phyloP scores from a whole-genome alignment of 2,113 vertebrate species.

The Alethe castanea region DNA sequence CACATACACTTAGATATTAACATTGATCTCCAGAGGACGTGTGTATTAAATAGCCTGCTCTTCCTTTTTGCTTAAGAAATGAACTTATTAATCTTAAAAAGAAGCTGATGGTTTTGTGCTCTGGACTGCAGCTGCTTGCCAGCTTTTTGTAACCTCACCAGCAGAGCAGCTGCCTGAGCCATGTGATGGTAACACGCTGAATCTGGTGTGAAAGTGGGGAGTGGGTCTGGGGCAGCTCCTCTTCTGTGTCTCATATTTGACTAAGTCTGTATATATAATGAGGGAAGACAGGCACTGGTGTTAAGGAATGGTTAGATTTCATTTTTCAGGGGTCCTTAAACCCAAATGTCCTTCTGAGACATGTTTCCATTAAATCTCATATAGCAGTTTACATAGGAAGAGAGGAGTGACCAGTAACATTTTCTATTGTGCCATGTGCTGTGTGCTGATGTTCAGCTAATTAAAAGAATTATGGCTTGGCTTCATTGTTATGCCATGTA shows the following conservation, averaged over 20 bases:
- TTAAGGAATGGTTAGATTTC: background rate
- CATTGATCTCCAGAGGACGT: slow-evolving; percentile 42
- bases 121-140: background rate
- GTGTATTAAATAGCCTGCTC: slow-evolving; percentile 17
- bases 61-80: slow-evolving; percentile 29
- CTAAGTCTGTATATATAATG: background rate
- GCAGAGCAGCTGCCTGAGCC: background rate
- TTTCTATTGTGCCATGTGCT: background rate
- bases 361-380: background rate
- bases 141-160: background rate
- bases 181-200: background rate
- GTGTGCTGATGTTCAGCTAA: slow-evolving; percentile 30
- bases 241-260: background rate
- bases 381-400: background rate
- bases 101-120: background rate
- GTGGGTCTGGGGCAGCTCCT: background rate
- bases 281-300: background rate
- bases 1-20: background rate
- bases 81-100: slow-evolving; percentile 28
- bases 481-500: slow-evolving; percentile 26
- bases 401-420: background rate
- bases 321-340: background rate
- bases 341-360: background rate
- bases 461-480: slow-evolving; percentile 43
- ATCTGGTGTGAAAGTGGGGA: background rate